These are phyloP conservation scores for Pseudolaguvia tuberculata DNA, from an alignment of 2,113 vertebrate genomes.

Conservation along the genomic window DNA sequence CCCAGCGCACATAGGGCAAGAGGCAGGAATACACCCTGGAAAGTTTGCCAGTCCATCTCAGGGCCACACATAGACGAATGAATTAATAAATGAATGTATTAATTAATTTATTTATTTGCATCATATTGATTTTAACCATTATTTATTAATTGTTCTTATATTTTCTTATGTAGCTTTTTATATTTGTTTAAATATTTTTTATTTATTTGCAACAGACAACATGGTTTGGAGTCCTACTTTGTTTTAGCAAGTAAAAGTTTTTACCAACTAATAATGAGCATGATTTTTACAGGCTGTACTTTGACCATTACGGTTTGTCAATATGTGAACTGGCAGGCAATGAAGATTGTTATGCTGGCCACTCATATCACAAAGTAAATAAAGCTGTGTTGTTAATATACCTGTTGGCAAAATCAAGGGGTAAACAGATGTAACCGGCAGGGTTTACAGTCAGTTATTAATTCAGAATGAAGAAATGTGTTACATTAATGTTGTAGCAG, in stretches of 20 bases:
- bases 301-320: conserved; percentile 12
- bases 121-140: too few relatives aligned
- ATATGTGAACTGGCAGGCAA: conserved; percentile 11
- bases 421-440: background rate
- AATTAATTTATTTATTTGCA: too few relatives aligned
- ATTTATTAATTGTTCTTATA: too few relatives aligned
- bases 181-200: too few relatives aligned
- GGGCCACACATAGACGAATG: too few relatives aligned
- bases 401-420: background rate
- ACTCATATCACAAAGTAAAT: conserved; percentile 11
- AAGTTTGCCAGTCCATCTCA: too few relatives aligned
- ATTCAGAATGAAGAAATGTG: background rate
- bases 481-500: too few relatives aligned
- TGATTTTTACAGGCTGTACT: conserved; percentile 8
- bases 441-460: conserved; percentile 5
- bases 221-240: background rate
- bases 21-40: too few relatives aligned
- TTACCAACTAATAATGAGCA: background rate
- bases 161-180: too few relatives aligned
- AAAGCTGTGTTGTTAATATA: background rate
- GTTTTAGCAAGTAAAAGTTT: background rate
- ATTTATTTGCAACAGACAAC: too few relatives aligned
- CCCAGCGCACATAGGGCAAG: too few relatives aligned
- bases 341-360: background rate
- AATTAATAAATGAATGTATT: too few relatives aligned